Evolutionary conservation across 2,888 invertebrate genomes (phyloP), one percentile per base, ranked within the genome.

Genomic region (Panorpa germanica): DNA sequence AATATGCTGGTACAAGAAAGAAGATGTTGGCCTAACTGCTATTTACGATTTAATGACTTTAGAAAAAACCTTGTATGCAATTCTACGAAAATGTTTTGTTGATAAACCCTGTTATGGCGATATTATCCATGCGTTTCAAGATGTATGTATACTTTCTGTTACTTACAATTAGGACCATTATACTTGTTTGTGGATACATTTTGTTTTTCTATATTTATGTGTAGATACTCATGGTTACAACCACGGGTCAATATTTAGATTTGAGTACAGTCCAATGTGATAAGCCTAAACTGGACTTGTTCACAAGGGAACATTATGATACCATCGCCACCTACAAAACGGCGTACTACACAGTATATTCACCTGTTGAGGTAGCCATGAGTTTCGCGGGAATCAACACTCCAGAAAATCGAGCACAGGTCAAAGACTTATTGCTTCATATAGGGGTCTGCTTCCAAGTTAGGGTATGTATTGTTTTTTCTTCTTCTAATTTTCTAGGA

Each of bases 361-460:
- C 93, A 49, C 96, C 98, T 2, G 73, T 95, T 15, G 73, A 80
- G 9, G 48, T 81, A 34, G 88, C 86, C 3, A 75, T 98, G 69
- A 69, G 80, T 45, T 71, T 95, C 65, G 70, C 80, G 38, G 75
- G 76, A 43, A 56, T 56, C 22, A 65, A 63, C 17, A 80, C 83
- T 48, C 62, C 65, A 3, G 75, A 77, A 46, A 64, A 71, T 32
- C 78, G 80, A 42, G 60, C 73, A 39, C 76, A 80, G 49, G 80
- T 80, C 1, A 75, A 76, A 49, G 71, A 65, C 0, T 76, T 88
- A 39, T 55, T 85, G 7, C 46, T 85, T 31, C 70, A 82, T 52
- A 82, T 91, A 68, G 91, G 91, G 24, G 76, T 80, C 41, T 80
- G 83, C 50, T 91, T 76, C 56, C 90, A 91, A 66, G 76, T 83